Evolutionary conservation across 2,113 vertebrate species (phyloP).

Genomic region (Oreochromis spilurus): DNA sequence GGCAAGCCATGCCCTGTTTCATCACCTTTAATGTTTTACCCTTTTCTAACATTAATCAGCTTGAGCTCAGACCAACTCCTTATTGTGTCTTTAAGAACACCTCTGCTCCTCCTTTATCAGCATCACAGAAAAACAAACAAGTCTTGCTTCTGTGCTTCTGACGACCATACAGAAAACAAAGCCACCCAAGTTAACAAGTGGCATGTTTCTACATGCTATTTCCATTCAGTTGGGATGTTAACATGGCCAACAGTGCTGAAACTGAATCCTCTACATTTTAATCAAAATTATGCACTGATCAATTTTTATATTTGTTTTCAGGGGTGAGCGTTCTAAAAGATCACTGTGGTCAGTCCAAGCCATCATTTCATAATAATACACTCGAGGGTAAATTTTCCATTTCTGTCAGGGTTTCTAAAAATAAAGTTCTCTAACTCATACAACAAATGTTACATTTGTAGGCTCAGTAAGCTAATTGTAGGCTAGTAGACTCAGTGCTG

Average conservation of each 20-base stretch:
- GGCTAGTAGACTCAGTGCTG: neutral
- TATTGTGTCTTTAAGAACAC: neutral
- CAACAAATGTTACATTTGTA: neutral
- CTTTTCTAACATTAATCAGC: neutral
- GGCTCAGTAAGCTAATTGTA: neutral
- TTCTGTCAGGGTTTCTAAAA: neutral
- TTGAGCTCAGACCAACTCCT: neutral
- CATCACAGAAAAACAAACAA: constrained; percentile 25
- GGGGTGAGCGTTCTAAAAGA: neutral
- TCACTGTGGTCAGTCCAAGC: constrained; percentile 12
- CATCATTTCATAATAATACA: neutral
- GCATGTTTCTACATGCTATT: constrained; percentile 60
- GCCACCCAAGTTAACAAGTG: constrained; percentile 51
- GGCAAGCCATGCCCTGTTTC: neutral
- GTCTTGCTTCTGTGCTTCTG: constrained; percentile 23
- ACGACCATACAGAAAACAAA: constrained; percentile 37
- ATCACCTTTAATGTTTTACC: neutral
- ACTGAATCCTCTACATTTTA: constrained; percentile 3
- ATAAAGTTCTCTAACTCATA: neutral
- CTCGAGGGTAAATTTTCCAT: neutral
- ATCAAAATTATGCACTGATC: constrained; percentile 7
- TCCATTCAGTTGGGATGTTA: constrained; percentile 21
- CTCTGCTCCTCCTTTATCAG: neutral
- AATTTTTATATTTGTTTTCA: neutral
- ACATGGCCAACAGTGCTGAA: neutral